Conservation (phyloP, 2,797 vertebrate genomes). For the Anguilla marmorata region DNA sequence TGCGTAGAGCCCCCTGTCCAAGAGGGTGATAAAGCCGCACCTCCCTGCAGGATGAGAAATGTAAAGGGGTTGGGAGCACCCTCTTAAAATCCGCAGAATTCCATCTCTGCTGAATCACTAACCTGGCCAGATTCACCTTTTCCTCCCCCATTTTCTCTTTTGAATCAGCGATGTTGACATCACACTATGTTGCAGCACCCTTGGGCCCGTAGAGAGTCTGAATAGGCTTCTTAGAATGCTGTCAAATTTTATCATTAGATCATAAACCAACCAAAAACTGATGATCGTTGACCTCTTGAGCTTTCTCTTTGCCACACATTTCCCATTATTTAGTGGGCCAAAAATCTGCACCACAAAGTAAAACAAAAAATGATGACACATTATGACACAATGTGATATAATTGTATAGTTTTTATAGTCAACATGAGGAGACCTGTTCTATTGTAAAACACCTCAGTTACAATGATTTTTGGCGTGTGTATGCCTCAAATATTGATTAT, state of each 20-base stretch:
- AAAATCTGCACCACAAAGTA: conserved; percentile 42
- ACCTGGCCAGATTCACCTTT: conserved; percentile 29
- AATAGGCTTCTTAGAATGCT: conserved; percentile 15
- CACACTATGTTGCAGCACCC: not conserved
- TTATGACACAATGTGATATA: conserved; percentile 35
- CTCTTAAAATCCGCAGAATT: not conserved
- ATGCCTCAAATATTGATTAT: not conserved
- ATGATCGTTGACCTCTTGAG: conserved; percentile 39
- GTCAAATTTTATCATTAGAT: conserved; percentile 36
- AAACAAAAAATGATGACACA: conserved; percentile 35
- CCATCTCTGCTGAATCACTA: not conserved
- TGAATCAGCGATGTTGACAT: not conserved
- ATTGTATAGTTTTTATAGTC: conserved; percentile 12
- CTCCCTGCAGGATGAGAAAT: conserved; percentile 10
- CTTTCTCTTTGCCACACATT: conserved; percentile 40
- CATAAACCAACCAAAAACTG: conserved; percentile 17
- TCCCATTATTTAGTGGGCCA: not conserved
- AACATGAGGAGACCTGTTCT: not conserved
- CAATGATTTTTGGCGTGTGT: not conserved
- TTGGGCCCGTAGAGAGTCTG: not conserved
- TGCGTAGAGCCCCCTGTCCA: conserved; percentile 24
- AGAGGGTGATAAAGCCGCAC: conserved; percentile 7
- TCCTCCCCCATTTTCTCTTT: conserved; percentile 13
- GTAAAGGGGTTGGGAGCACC: not conserved
- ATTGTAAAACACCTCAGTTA: not conserved